Evolutionary conservation across 2,797 vertebrate genomes (phyloP), one percentile per base, ranked within the genome.

Genomic region (Poliocrania exsul): DNA sequence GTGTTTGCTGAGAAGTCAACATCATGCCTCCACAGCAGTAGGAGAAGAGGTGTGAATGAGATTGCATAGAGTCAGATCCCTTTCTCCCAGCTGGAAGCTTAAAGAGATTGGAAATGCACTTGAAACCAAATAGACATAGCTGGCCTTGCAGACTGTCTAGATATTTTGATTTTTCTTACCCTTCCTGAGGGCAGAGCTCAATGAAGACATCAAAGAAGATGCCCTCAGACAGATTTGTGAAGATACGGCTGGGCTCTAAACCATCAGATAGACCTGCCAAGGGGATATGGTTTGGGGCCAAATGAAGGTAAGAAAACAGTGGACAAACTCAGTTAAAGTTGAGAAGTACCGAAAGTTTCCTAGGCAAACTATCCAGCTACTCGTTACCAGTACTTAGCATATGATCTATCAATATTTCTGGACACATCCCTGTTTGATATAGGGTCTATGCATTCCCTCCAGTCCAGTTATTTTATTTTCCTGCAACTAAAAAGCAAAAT

Each of bases 31-130:
- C 44, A 60, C 80, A 54, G 70, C 7, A 0, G 67, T 24, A 69
- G 46, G 38, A 94, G 60, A 67, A 81, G 75, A 88, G 12, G 66
- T 88, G 67, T 71, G 91, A 96, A 94, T 82, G 66, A 96, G 79
- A 83, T 60, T 79, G 42, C 49, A 44, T 44, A 73, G 88, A 81
- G 92, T 86, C 77, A 89, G 90, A 88, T 91, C 93, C 87, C 31
- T 93, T 87, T 69, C 88, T 93, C 91, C 71, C 93, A 92, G 70
- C 15, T 89, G 90, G 88, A 90, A 95, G 82, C 86, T 93, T 92
- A 71, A 81, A 80, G 73, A 90, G 50, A 73, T 58, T 93, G 75
- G 60, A 86, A 92, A 87, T 1, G 1, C 26, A 71, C 49, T 91
- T 91, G 58, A 93, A 95, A 54, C 56, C 70, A 84, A 90, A 88